Evolutionary conservation across 2,888 invertebrate genomes (phyloP), one percentile per base, ranked within the genome.

Genomic region (Dryobota labecula): DNA sequence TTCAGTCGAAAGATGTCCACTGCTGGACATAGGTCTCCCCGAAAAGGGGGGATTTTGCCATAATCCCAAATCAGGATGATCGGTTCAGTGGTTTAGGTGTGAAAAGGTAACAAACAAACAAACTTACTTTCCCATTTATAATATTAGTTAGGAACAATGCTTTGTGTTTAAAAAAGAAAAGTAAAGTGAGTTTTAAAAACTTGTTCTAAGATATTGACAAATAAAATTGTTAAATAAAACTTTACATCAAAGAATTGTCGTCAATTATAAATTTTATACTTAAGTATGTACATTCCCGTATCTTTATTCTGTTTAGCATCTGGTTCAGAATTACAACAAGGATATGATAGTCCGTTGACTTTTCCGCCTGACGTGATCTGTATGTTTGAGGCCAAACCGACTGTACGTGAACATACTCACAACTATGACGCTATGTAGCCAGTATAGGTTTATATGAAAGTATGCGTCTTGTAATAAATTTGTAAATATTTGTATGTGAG

Each of bases 291-390:
- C 36, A 70, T 53, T 72, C 27, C 8, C 45, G 58, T 63, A 62
- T 57, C 27, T 64, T 54, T 60, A 66, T 70, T 75, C 41, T 75
- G 80, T 70, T 75, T 75, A 75, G 47, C 62, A 70, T 79, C 69
- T 76, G 65, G 76, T 68, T 51, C 65, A 80, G 81, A 83, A 82
- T 82, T 73, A 82, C 66, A 83, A 82, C 70, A 68, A 82, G 82
- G 73, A 83, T 81, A 70, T 80, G 80, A 76, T 73, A 73, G 82
- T 76, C 73, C 82, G 70, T 83, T 83, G 82, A 83, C 84, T 82
- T 82, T 78, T 83, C 82, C 84, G 80, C 47, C 41, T 80, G 77
- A 71, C 84, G 80, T 76, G 73, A 83, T 70, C 76, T 73, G 84
- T 83, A 73, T 80, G 78, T 77, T 64, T 43, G 62, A 66, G 70